Evolutionary conservation across 2,797 vertebrate species (phyloP).

Genomic region (Periparus ater): DNA sequence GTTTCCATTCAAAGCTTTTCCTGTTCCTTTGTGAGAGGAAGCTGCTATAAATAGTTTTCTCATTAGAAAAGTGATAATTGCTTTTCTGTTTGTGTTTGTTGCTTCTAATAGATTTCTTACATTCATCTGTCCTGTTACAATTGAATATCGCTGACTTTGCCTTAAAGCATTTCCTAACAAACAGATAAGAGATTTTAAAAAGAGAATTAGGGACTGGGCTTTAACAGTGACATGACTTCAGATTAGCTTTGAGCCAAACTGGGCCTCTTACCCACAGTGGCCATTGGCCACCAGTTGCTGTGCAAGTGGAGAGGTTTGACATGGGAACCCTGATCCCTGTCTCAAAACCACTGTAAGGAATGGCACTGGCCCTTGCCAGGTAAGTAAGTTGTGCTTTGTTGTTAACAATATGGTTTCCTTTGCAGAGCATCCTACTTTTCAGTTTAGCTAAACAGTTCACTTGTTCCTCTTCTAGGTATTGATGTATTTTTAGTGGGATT

Average conservation of each 20-base stretch:
- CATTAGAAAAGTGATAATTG: neutral
- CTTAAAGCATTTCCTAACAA: neutral
- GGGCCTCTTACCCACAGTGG: neutral
- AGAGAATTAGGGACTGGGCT: neutral
- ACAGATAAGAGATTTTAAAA: neutral
- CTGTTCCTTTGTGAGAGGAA: conserved; percentile 7
- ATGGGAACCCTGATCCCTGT: neutral
- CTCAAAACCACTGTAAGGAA: neutral
- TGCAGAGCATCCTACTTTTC: neutral
- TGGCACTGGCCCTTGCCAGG: neutral
- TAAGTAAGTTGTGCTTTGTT: neutral
- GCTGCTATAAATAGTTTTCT: conserved; percentile 8
- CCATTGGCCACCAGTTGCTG: neutral
- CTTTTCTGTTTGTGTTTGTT: conserved; percentile 7
- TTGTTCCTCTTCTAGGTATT: neutral
- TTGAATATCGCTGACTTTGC: neutral
- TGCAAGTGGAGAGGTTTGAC: neutral
- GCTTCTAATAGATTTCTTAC: neutral
- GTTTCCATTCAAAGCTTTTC: conserved; percentile 18
- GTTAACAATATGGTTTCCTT: neutral
- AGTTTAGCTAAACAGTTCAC: neutral
- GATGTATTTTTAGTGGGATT: neutral
- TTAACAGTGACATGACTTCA: neutral
- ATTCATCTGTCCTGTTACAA: neutral
- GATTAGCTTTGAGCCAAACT: neutral